Evolutionary conservation across 2,888 invertebrate genomes (phyloP).

Genomic region (Agrochola lychnidis): DNA sequence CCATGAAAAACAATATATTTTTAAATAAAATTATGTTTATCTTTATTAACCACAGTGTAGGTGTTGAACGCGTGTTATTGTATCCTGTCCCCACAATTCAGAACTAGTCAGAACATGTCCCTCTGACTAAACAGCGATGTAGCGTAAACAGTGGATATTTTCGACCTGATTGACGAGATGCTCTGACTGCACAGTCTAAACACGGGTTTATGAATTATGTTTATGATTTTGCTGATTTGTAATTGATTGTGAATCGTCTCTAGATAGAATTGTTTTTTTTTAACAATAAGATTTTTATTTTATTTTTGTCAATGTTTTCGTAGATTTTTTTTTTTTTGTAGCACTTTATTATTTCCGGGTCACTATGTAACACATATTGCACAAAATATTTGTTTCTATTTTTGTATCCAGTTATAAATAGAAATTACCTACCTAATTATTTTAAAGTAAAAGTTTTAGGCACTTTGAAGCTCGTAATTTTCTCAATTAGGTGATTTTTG

Average conservation of each 20-base stretch:
- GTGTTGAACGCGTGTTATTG: conserved; percentile 32
- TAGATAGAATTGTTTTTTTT: too few relatives aligned
- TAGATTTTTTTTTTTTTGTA: background rate
- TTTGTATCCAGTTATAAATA: background rate
- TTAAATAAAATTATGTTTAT: background rate
- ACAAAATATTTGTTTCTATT: background rate
- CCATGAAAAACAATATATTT: background rate
- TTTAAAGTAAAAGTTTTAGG: too few relatives aligned
- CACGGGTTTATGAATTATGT: conserved; percentile 73
- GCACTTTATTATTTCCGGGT: background rate
- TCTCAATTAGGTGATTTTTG: too few relatives aligned
- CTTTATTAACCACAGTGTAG: background rate
- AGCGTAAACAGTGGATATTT: conserved; percentile 82
- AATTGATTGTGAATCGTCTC: background rate
- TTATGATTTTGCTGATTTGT: conserved; percentile 37
- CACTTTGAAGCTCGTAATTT: background rate
- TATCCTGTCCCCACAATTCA: conserved; percentile 56
- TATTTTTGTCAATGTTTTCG: background rate
- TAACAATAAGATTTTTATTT: accelerated
- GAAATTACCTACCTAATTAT: background rate
- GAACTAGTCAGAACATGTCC: conserved; percentile 64
- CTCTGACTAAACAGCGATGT: conserved; percentile 72
- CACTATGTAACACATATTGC: background rate
- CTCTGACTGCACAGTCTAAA: conserved; percentile 67
- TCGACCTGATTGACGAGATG: conserved; percentile 78